Conservation (phyloP, 2,797 vertebrate species). For the Myotis myotis region DNA sequence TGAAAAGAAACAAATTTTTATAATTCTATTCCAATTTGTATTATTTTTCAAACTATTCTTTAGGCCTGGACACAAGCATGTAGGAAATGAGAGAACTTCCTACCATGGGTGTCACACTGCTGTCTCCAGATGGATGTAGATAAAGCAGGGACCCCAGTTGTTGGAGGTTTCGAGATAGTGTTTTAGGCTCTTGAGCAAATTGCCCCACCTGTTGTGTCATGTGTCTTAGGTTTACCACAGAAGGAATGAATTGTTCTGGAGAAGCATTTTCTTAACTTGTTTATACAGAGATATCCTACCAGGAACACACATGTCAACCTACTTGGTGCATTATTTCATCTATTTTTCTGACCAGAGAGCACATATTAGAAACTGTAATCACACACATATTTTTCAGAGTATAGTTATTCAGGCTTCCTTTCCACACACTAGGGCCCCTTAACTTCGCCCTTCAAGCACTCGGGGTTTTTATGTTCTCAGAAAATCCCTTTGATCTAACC, state of each 20-base stretch:
- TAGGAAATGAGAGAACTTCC: neutral
- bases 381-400: neutral
- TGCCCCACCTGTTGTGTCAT: neutral
- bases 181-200: neutral
- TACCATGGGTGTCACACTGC: too few relatives aligned
- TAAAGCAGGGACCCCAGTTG: neutral
- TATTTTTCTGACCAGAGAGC: conserved; percentile 22
- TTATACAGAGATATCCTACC: neutral
- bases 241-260: neutral
- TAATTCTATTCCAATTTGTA: neutral
- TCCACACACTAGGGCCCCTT: neutral
- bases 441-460: neutral
- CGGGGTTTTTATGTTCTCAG: neutral
- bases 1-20: neutral
- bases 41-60: conserved; percentile 17
- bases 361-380: neutral
- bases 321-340: neutral
- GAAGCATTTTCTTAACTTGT: neutral
- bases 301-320: neutral
- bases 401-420: neutral
- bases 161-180: neutral
- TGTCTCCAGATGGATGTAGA: neutral
- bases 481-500: neutral
- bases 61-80: too few relatives aligned
- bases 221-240: neutral